These are phyloP conservation scores for Zonotrichia albicollis DNA, from an alignment of 2,797 vertebrate species.

Conservation along the genomic window DNA sequence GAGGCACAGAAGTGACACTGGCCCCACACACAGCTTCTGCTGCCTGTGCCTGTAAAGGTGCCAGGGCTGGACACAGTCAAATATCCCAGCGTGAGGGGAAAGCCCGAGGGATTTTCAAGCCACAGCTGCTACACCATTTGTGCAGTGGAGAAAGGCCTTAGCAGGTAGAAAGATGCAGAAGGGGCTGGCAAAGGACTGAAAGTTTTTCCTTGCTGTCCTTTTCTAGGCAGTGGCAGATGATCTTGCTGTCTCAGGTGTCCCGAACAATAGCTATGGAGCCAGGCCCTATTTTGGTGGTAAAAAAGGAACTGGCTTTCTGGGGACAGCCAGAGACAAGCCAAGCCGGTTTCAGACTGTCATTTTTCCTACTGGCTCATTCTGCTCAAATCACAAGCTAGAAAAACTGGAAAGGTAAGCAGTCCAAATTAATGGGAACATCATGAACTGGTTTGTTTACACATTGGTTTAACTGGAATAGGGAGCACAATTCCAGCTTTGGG, in stretches of 20 bases:
- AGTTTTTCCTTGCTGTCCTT: background rate
- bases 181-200: background rate
- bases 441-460: conserved; percentile 42
- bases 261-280: conserved; percentile 23
- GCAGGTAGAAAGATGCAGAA: background rate
- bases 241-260: conserved; percentile 44
- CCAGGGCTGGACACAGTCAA: background rate
- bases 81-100: background rate
- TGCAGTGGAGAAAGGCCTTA: background rate
- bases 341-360: conserved; percentile 48
- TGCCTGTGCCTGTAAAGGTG: background rate
- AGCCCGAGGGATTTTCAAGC: background rate
- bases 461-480: conserved; percentile 35
- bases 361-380: conserved; percentile 52
- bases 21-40: background rate
- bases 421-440: conserved; percentile 61
- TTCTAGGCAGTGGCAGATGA: conserved; percentile 2
- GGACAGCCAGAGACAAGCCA: conserved; percentile 33
- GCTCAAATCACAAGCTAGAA: conserved; percentile 59
- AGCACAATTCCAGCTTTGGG: conserved; percentile 7
- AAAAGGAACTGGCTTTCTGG: conserved; percentile 32
- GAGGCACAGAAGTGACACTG: background rate
- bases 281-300: background rate
- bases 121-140: background rate
- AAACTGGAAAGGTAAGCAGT: conserved; percentile 69